Conservation (phyloP, 2,797 vertebrate species). For the Potorous gilbertii region DNA sequence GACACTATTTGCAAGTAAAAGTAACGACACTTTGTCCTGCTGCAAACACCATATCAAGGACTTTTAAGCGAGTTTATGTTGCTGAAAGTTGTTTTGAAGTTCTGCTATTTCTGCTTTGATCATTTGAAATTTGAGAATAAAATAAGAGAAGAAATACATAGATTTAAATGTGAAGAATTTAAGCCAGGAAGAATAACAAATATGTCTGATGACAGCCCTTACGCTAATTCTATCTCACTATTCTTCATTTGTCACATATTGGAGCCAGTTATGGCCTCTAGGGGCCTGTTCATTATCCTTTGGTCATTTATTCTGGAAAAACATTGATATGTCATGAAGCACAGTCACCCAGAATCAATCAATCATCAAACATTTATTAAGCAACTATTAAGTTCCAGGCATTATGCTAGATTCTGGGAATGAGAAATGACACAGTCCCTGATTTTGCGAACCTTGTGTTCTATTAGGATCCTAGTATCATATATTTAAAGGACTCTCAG, state of each 20-base stretch:
- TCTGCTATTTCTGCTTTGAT: background rate
- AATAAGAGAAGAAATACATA: background rate
- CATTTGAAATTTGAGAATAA: background rate
- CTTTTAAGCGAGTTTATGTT: constrained; percentile 8
- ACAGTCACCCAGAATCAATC: background rate
- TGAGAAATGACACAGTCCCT: background rate
- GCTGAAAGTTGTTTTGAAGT: constrained; percentile 12
- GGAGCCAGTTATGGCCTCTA: background rate
- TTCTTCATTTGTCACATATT: background rate
- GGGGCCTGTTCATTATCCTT: background rate
- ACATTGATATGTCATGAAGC: background rate
- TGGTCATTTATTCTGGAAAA: background rate
- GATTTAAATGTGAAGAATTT: constrained; percentile 10
- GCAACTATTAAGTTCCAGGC: background rate
- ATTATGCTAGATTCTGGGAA: background rate
- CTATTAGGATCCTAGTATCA: background rate
- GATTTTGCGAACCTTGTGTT: background rate
- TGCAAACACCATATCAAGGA: background rate
- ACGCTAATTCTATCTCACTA: background rate
- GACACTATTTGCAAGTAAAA: constrained; percentile 34
- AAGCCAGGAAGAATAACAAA: background rate
- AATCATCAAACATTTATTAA: background rate
- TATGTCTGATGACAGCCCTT: background rate
- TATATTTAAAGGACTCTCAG: background rate
- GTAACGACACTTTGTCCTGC: background rate